Percentiles rank a stretch among this genome's conserved stretches.
Conservation (phyloP, 1,140 invertebrate species). For the Drosophila tristis region DNA sequence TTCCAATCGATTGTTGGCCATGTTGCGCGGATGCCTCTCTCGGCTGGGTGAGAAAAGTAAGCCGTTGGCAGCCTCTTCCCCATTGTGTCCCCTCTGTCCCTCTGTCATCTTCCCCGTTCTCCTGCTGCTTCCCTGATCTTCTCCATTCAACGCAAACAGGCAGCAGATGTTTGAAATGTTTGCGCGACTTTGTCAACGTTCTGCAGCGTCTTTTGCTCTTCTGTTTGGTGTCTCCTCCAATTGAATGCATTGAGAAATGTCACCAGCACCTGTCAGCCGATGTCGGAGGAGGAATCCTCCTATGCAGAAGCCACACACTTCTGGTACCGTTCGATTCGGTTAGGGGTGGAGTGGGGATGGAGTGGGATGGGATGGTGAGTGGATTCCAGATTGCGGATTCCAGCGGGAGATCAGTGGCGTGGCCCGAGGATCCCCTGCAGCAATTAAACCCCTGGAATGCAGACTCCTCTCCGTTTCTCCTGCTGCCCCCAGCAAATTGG, state of each 20-base stretch:
- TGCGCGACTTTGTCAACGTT: constrained; percentile 66
- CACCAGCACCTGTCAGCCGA: constrained; percentile 64
- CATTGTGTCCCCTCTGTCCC: neutral
- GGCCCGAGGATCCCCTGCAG: constrained; percentile 14
- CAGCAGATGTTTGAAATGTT: constrained; percentile 74
- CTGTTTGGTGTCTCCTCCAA: constrained; percentile 35
- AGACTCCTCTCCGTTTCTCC: constrained; percentile 21
- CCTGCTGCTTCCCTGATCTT: constrained; percentile 11
- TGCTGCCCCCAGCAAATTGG: constrained; percentile 47
- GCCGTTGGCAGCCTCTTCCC: constrained; percentile 39
- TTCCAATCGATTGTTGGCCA: constrained; percentile 75
- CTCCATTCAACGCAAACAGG: constrained; percentile 47
- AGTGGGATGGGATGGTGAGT: neutral
- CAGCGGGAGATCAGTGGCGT: constrained; percentile 8
- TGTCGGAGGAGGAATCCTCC: constrained; percentile 6
- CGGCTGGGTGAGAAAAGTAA: constrained; percentile 70
- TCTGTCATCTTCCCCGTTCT: neutral
- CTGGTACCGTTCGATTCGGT: constrained; percentile 42
- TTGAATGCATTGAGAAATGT: constrained; percentile 67
- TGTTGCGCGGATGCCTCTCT: constrained; percentile 55
- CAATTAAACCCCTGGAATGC: constrained; percentile 50
- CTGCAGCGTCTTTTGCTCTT: constrained; percentile 15
- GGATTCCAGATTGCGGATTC: constrained; percentile 17
- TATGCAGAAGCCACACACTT: constrained; percentile 26
- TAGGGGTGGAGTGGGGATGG: neutral